Evolutionary conservation across 1,140 invertebrate genomes (phyloP), one percentile per base, ranked within the genome.

Genomic region (Drosophila ficusphila): DNA sequence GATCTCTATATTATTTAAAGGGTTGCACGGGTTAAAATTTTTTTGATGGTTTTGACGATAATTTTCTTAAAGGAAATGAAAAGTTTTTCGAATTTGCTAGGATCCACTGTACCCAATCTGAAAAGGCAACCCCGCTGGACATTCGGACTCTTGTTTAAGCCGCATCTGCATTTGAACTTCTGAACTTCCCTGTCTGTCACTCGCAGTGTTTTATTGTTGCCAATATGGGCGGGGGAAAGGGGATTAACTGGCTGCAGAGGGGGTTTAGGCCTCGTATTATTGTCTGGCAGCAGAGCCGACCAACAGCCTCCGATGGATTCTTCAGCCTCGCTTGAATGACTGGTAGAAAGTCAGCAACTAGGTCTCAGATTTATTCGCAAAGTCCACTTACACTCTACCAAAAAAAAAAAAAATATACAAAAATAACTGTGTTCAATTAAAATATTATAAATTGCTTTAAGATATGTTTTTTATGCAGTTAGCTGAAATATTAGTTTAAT

Each of bases 171-270:
- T 41, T 78, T 78, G 76, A 77, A 72, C 76, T 77, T 77, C 51
- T 79, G 76, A 79, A 79, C 76, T 76, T 47, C 38, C 33, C 52
- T 25, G 56, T 73, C 74, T 73, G 74, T 79, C 74, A 77, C 49
- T 79, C 69, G 29, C 76, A 72, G 74, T 41, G 54, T 57, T 58
- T 72, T 75, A 72, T 75, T 75, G 60, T 65, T 71, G 36, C 54
- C 36, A 12, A 48, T 31, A 25, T 21, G 36, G 14, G 51, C 16
- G 8, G 16, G 21, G 19, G 14, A 2, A 44, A 4, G n/a, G 27
- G 7, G 27, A 5, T 27, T 27, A 3, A 25, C 8, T 21, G 48
- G 21, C 16, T 23, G 48, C 7, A 19, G 31, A 23, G 19, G 16
- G 3, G n/a, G 7, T 61, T 12, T 27, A 61, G 62, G 51, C 76